These are phyloP conservation scores for Drosophila novamexicana DNA, from an alignment of 1,140 invertebrate species.

Conservation along the genomic window DNA sequence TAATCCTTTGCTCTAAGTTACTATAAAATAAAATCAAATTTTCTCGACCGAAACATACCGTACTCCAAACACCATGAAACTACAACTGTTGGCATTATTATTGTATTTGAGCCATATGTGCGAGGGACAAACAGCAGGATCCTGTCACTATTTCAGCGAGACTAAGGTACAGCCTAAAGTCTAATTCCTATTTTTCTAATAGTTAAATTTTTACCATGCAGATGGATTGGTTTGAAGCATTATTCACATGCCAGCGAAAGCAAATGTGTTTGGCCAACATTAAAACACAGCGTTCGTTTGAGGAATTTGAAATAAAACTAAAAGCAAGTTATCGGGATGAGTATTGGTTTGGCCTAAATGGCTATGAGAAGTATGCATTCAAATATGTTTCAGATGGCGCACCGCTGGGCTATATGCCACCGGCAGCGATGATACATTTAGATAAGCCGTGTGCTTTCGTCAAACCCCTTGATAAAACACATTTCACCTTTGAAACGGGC, in stretches of 20 bases:
- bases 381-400: slow-evolving; percentile 16
- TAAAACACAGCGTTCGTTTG: not conserved
- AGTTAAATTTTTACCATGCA: not conserved
- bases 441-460: slow-evolving; percentile 23
- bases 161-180: slow-evolving; percentile 2
- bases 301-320: not conserved
- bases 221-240: slow-evolving; percentile 36
- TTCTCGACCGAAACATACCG: not conserved
- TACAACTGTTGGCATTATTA: not conserved
- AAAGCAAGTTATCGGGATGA: not conserved
- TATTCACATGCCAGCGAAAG: slow-evolving; percentile 11
- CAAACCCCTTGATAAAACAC: not conserved
- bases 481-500: not conserved
- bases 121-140: not conserved
- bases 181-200: not conserved
- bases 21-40: not conserved
- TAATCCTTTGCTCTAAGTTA: not conserved
- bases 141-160: slow-evolving; percentile 42
- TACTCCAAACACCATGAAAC: slow-evolving; percentile 14
- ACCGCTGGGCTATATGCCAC: not conserved
- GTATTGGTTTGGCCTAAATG: slow-evolving; percentile 41
- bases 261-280: slow-evolving; percentile 44
- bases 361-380: slow-evolving; percentile 11
- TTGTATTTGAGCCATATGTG: not conserved
- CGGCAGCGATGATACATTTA: not conserved